Base-by-base conservation (phyloP, 1,140 invertebrate genomes). In the Euglossa dilemma region DNA sequence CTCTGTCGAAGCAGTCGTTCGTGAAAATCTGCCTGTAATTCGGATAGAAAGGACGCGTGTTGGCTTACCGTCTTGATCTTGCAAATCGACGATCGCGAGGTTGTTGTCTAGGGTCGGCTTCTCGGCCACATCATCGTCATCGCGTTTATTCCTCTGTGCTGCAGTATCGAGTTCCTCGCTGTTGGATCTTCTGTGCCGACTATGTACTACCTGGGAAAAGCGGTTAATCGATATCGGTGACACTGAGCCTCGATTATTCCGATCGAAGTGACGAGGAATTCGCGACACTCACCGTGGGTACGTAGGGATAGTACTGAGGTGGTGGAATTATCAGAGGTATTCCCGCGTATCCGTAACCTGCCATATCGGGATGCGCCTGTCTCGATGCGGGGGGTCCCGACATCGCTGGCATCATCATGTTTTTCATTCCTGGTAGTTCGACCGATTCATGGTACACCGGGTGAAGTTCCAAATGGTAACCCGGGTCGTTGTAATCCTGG, bases 91-190 rank as follows among this genome's bases (percentile, higher is more conserved):
- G 67, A 64, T 57, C 36, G 52, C 12, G 16, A 66, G 11, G 20
- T 12, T 12, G 20, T 56, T 14, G 20, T 45, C 64, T 84, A 89
- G 2, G 88, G 88, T 47, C 88, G 86, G 16, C 73, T 88, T 64
- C 88, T 59, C 14, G 86, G 86, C 84, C 84, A 89, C 74, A 85
- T 59, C 83, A 80, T 61, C 23, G 12, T 69, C 5, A 28, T 36
- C 54, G 6, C 20, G 56, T 12, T 76, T 61, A 18, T 3, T 6
- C 9, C 50, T 28, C 8, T 57, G 23, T n/a, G 2, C 12, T 50
- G 56, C 12, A 64, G 11, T 1, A 79, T 45, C n/a, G 59, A 25
- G 6, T 79, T 72, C 25, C 7, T 52, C 47, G 9, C 6, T 16
- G n/a, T 12, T n/a, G 3, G 85, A 86, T 57, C 85, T 79, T 47